Evolutionary conservation across 2,888 invertebrate species (phyloP).

Genomic region (Athetis lepigone): DNA sequence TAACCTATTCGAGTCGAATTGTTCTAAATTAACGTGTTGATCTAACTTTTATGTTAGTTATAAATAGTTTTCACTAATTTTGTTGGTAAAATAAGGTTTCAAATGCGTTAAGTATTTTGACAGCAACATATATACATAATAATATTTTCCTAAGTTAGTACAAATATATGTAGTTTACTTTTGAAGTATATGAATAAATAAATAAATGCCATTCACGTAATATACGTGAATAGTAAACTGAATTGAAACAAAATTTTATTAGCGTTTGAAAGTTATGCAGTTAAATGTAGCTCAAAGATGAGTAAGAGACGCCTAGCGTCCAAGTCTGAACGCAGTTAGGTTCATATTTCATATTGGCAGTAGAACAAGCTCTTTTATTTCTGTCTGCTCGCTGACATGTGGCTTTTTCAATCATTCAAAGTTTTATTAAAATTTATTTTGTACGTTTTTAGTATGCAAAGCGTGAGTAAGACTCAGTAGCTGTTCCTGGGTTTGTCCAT

Average conservation of each 20-base stretch:
- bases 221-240: background rate
- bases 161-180: too few species aligned
- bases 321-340: conserved; percentile 75
- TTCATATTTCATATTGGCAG: conserved; percentile 81
- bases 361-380: conserved; percentile 77
- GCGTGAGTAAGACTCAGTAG: conserved; percentile 15
- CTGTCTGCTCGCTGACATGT: conserved; percentile 81
- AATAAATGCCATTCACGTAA: too few species aligned
- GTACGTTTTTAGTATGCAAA: conserved; percentile 43
- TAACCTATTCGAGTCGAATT: too few species aligned
- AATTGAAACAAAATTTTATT: conserved; percentile 35
- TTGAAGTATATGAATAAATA: too few species aligned
- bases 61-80: too few species aligned
- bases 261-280: conserved; percentile 57
- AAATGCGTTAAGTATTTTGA: too few species aligned
- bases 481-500: conserved; percentile 4
- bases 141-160: too few species aligned
- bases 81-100: too few species aligned
- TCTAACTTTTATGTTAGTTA: too few species aligned
- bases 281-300: conserved; percentile 69
- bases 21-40: too few species aligned
- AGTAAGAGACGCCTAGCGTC: conserved; percentile 73
- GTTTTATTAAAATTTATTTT: conserved; percentile 65
- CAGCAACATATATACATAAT: too few species aligned
- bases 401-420: conserved; percentile 68